phyloP scores from a whole-genome alignment of 1,140 invertebrate species.

The Wiebesia pumilae region DNA sequence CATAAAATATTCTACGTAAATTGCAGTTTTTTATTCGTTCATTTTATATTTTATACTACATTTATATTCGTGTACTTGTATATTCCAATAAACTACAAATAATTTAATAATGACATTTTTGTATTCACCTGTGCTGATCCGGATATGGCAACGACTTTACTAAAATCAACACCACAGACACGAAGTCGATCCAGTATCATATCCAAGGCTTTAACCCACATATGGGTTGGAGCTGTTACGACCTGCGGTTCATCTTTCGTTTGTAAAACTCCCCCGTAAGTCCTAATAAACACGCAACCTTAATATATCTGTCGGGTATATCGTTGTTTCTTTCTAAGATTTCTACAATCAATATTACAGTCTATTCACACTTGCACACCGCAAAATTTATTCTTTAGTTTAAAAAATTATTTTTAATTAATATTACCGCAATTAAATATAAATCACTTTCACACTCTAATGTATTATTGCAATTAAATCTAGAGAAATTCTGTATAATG shows the following conservation, averaged over 20 bases:
- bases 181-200: constrained; percentile 90
- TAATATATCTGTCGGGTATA: neutral
- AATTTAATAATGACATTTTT: neutral
- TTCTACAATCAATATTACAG: too few species aligned
- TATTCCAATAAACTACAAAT: neutral
- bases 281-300: constrained; percentile 75
- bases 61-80: neutral
- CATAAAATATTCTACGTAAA: too few species aligned
- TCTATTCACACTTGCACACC: too few species aligned
- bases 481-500: too few species aligned
- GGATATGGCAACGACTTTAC: constrained; percentile 87
- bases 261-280: constrained; percentile 86
- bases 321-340: neutral
- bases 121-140: constrained; percentile 88
- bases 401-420: too few species aligned
- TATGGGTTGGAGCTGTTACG: constrained; percentile 88
- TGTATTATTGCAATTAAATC: too few species aligned
- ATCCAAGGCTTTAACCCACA: constrained; percentile 97
- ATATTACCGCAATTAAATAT: too few species aligned
- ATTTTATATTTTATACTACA: too few species aligned
- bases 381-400: too few species aligned
- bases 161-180: constrained; percentile 88
- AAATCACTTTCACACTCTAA: too few species aligned
- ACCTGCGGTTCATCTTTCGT: constrained; percentile 76
- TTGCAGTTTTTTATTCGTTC: too few species aligned